Evolutionary conservation across 2,113 vertebrate species (phyloP).

Genomic region (Gobio gobio): DNA sequence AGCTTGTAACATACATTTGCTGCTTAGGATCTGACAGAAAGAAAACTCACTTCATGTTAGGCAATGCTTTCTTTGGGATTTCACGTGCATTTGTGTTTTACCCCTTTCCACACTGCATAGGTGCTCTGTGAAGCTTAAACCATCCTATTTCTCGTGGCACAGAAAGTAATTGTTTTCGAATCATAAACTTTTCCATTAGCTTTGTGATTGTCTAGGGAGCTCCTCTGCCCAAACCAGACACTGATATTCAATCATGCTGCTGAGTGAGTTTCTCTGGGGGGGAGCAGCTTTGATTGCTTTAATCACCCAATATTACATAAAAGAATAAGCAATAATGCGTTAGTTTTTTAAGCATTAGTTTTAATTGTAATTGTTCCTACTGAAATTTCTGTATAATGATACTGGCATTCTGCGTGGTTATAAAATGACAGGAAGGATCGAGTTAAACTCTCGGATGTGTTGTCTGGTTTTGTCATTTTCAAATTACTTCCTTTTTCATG

Average conservation of each 20-base stretch:
- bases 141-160: slow-evolving; percentile 3
- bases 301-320: slow-evolving; percentile 57
- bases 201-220: slow-evolving; percentile 3
- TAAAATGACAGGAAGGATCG: slow-evolving; percentile 35
- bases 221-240: slow-evolving; percentile 45
- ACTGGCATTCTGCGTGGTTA: not conserved
- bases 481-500: slow-evolving; percentile 50
- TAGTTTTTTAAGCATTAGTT: not conserved
- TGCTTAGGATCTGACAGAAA: slow-evolving; percentile 52
- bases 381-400: not conserved
- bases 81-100: slow-evolving; percentile 21
- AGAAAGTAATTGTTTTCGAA: not conserved
- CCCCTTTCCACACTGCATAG: not conserved
- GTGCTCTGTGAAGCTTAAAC: not conserved
- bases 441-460: slow-evolving; percentile 35
- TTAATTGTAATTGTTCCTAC: not conserved
- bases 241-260: slow-evolving; percentile 37
- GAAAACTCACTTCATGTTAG: slow-evolving; percentile 61
- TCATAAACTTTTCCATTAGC: slow-evolving; percentile 10
- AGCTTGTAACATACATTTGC: slow-evolving; percentile 59
- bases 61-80: slow-evolving; percentile 52
- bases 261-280: slow-evolving; percentile 40
- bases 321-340: slow-evolving; percentile 30
- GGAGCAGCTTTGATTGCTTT: slow-evolving; percentile 54
- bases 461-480: slow-evolving; percentile 43